Conservation (phyloP, 1,140 invertebrate genomes). For the Microplitis mediator region DNA sequence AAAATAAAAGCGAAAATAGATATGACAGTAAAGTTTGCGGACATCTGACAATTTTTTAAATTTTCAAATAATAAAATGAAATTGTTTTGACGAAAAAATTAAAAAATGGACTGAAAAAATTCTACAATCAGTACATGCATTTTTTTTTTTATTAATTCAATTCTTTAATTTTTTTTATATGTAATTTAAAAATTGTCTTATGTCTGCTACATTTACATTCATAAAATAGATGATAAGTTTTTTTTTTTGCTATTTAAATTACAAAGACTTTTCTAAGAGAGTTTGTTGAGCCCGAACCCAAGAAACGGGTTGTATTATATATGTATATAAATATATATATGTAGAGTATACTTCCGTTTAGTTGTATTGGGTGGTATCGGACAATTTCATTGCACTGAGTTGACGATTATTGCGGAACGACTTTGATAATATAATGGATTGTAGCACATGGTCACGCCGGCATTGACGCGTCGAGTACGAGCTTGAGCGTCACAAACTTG, state of each 20-base stretch:
- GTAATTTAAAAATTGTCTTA: too few species aligned
- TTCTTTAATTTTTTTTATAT: not conserved
- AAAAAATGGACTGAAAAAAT: too few species aligned
- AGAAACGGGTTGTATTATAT: not conserved
- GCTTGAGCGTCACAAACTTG: not conserved
- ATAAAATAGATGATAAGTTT: not conserved
- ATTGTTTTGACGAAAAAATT: too few species aligned
- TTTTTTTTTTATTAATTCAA: not conserved
- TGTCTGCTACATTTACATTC: too few species aligned
- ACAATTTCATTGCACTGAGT: not conserved
- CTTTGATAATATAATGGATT: constrained; percentile 14
- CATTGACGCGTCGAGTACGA: constrained; percentile 18
- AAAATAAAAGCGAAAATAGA: too few species aligned
- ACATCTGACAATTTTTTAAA: too few species aligned
- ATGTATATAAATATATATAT: not conserved
- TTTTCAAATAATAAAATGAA: too few species aligned
- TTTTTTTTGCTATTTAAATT: not conserved
- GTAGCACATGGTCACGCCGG: constrained; percentile 22
- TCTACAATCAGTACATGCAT: too few species aligned
- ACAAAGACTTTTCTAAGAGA: too few species aligned
- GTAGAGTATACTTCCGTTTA: not conserved
- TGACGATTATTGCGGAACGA: constrained; percentile 9
- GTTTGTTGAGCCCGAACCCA: too few species aligned
- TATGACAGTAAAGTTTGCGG: too few species aligned
- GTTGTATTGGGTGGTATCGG: not conserved